Evolutionary conservation across 1,140 invertebrate genomes (phyloP).

Genomic region (Tetranychus cinnabarinus): DNA sequence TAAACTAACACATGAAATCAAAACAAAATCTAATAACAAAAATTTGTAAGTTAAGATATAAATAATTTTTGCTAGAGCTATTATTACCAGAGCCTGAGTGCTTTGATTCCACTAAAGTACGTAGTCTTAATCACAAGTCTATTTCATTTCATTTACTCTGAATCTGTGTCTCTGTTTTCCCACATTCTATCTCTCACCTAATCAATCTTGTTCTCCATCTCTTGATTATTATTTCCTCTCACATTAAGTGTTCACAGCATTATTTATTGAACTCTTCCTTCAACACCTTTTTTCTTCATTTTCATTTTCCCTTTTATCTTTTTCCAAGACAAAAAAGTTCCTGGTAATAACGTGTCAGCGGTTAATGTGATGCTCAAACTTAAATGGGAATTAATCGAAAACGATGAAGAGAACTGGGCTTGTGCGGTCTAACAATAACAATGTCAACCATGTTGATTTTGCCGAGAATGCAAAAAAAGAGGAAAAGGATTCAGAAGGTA

Average conservation of each 20-base stretch:
- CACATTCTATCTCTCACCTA: not conserved
- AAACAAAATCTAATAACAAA: too few relatives aligned
- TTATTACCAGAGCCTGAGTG: constrained; percentile 84
- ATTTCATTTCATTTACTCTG: too few relatives aligned
- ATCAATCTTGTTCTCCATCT: too few relatives aligned
- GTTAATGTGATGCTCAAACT: constrained; percentile 86
- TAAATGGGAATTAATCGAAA: constrained; percentile 38
- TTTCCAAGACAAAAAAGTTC: constrained; percentile 48
- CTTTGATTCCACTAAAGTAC: constrained; percentile 69
- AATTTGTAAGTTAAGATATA: too few relatives aligned
- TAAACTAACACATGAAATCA: too few relatives aligned
- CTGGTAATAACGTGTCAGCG: constrained; percentile 68
- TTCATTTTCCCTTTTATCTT: constrained; percentile 8
- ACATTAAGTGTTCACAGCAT: not conserved
- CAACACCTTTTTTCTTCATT: not conserved
- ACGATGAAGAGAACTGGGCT: not conserved
- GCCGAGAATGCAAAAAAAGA: too few relatives aligned
- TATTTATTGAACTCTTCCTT: not conserved
- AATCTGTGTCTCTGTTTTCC: too few relatives aligned
- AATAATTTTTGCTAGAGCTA: constrained; percentile 27
- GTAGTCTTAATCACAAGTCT: not conserved
- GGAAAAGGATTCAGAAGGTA: too few relatives aligned
- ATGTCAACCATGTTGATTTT: too few relatives aligned
- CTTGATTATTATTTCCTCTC: too few relatives aligned
- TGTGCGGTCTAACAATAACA: not conserved